Conservation (phyloP, 2,888 invertebrate genomes). For the Sinotaia quadrata region DNA sequence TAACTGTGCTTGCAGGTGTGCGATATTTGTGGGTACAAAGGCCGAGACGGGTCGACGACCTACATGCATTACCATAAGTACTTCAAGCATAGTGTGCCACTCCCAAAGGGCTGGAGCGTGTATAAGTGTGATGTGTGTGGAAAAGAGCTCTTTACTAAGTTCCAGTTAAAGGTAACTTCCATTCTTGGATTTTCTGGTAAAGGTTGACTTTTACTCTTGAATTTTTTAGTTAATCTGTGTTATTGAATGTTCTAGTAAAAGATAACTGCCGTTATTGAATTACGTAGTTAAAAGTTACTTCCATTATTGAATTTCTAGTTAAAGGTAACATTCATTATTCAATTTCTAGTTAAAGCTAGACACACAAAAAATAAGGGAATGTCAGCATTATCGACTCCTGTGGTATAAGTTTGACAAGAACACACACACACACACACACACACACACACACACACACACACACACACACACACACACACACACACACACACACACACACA, state of each 20-base stretch:
- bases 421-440: background rate
- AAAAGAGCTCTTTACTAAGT: constrained; percentile 62
- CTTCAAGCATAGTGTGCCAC: constrained; percentile 58
- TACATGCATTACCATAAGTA: constrained; percentile 65
- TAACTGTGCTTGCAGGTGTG: constrained; percentile 42
- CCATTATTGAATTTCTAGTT: no score
- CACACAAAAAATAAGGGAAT: no score
- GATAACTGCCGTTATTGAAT: no score
- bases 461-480: constrained; percentile 8
- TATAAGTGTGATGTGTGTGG: constrained; percentile 62
- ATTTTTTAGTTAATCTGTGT: no score
- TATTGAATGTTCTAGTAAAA: no score
- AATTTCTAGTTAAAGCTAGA: no score
- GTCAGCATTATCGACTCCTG: no score
- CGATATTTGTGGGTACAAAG: constrained; percentile 62
- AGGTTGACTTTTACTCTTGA: no score
- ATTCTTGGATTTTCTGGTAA: no score
- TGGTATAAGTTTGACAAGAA: background rate
- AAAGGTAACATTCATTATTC: no score
- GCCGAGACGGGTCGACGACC: constrained; percentile 54
- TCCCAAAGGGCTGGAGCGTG: constrained; percentile 60
- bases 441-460: background rate
- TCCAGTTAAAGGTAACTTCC: constrained; percentile 51
- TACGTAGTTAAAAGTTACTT: no score
- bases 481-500: constrained; percentile 3